A percentile compares a stretch with the other conserved stretches of the same genome.
These are phyloP conservation scores for Paguma larvata DNA, from an alignment of 2,797 vertebrate species.

Conservation along the genomic window DNA sequence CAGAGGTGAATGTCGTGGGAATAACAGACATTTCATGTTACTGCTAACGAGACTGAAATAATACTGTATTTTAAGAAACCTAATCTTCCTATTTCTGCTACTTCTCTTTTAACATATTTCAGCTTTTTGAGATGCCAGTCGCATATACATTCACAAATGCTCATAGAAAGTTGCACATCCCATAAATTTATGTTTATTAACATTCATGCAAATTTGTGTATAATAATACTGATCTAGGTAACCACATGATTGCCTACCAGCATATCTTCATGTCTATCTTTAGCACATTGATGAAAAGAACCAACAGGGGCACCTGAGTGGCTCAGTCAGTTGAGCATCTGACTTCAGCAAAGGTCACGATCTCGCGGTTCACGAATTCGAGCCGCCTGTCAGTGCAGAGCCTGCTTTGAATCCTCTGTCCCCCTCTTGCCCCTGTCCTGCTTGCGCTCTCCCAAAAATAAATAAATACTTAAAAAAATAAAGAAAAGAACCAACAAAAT, in stretches of 20 bases:
- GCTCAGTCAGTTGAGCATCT: too few relatives aligned
- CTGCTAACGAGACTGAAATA: constrained; percentile 36
- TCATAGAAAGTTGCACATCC: not conserved
- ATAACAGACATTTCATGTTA: constrained; percentile 4
- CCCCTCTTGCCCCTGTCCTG: too few relatives aligned
- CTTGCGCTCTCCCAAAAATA: too few relatives aligned
- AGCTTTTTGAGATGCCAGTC: not conserved
- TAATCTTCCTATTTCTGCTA: not conserved
- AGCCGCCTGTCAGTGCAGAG: too few relatives aligned
- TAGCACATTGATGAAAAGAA: not conserved
- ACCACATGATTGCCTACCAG: not conserved
- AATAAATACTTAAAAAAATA: too few relatives aligned
- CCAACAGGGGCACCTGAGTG: not conserved
- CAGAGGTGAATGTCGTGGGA: not conserved
- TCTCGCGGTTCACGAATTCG: too few relatives aligned
- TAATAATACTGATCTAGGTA: not conserved
- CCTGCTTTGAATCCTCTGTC: too few relatives aligned
- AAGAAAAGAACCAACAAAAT: not conserved
- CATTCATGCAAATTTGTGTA: not conserved
- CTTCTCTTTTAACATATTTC: constrained; percentile 36
- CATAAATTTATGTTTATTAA: constrained; percentile 23
- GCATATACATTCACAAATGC: not conserved
- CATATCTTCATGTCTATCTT: not conserved
- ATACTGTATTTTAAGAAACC: constrained; percentile 10
- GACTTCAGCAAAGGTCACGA: too few relatives aligned